phyloP scores from a whole-genome alignment of 1,140 invertebrate species.

The Tetragonula clypearis region DNA sequence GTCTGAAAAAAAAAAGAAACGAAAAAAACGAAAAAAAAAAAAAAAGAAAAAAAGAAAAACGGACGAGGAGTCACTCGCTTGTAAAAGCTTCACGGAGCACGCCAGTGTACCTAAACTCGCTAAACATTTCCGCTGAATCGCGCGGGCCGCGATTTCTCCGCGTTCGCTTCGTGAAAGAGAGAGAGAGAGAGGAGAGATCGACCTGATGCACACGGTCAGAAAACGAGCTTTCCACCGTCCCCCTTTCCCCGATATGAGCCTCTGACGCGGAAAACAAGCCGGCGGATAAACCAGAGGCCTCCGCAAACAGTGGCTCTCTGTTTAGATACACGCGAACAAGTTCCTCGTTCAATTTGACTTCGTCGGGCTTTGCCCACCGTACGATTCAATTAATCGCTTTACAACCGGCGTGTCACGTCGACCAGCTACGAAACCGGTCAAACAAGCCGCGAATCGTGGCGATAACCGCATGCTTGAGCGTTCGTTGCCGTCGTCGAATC shows the following conservation, averaged over 20 bases:
- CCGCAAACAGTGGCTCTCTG: neutral
- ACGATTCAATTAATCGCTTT: constrained; percentile 25
- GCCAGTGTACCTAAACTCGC: too few species aligned
- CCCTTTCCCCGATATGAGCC: neutral
- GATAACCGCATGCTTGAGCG: neutral
- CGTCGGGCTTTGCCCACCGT: neutral
- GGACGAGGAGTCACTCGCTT: neutral
- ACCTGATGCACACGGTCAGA: neutral
- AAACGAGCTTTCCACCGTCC: neutral
- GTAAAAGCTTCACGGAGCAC: neutral
- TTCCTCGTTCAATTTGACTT: constrained; percentile 22
- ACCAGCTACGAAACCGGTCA: neutral
- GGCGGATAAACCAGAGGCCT: neutral
- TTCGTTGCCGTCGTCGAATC: neutral
- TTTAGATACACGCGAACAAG: constrained; percentile 34
- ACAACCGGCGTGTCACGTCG: neutral
- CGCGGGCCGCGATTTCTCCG: neutral
- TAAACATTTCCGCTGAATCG: neutral
- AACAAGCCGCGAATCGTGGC: neutral
- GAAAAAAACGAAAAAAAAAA: too few species aligned
- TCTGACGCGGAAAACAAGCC: neutral
- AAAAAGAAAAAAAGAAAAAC: neutral
- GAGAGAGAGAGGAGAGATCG: too few species aligned
- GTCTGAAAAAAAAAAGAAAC: too few species aligned
- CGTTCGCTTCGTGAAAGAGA: too few species aligned